phyloP scores from a whole-genome alignment of 2,888 invertebrate genomes.

The Volucella inflata region DNA sequence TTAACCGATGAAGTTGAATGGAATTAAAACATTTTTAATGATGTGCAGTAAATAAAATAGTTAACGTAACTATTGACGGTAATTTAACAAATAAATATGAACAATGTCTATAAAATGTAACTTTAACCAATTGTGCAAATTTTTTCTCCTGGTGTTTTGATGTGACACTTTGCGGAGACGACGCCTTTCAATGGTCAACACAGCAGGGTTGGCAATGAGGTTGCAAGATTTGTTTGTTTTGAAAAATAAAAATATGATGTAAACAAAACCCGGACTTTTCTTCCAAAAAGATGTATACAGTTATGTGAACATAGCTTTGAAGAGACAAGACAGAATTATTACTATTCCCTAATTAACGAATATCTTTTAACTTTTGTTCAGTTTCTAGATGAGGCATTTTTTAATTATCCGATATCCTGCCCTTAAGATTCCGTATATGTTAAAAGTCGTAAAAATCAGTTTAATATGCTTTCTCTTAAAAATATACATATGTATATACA shows the following conservation, averaged over 20 bases:
- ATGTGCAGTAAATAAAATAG: neutral
- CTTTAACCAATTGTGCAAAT: conserved; percentile 38
- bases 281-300: too few relatives aligned
- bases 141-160: conserved; percentile 45
- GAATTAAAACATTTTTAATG: conserved; percentile 51
- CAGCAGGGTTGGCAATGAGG: conserved; percentile 45
- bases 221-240: conserved; percentile 18
- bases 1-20: conserved; percentile 50
- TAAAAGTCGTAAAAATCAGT: too few relatives aligned
- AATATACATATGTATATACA: too few relatives aligned
- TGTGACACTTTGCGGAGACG: conserved; percentile 68
- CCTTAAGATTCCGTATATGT: too few relatives aligned
- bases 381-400: too few relatives aligned
- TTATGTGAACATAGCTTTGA: too few relatives aligned
- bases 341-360: too few relatives aligned
- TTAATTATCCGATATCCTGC: too few relatives aligned
- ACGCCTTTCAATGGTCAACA: conserved; percentile 65
- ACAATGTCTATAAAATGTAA: conserved; percentile 30
- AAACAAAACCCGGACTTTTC: too few relatives aligned
- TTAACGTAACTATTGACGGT: conserved; percentile 16
- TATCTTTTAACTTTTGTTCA: too few relatives aligned
- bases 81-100: conserved; percentile 35
- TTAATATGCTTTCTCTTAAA: too few relatives aligned
- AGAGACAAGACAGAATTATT: too few relatives aligned
- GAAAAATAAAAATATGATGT: neutral